Percentiles rank a stretch among this genome's conserved stretches.
Evolutionary conservation across 1,140 invertebrate species (phyloP).

Genomic region (Diplogasteroides magnus): DNA sequence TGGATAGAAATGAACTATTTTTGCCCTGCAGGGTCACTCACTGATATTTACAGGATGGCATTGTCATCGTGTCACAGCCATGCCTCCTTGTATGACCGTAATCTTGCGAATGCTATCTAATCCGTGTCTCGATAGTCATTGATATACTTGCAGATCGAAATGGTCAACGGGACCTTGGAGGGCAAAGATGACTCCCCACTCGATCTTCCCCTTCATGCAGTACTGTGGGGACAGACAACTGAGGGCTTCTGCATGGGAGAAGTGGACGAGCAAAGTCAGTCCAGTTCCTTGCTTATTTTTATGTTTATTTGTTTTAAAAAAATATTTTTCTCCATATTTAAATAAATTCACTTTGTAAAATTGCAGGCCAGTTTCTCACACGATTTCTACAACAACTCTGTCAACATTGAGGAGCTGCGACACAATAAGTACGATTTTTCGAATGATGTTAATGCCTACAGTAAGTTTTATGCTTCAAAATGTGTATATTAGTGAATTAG

Average conservation of each 20-base stretch:
- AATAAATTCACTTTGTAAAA: not conserved
- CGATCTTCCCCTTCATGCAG: constrained; percentile 44
- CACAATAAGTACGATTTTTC: constrained; percentile 43
- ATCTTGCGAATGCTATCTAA: too few relatives aligned
- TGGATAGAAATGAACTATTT: too few relatives aligned
- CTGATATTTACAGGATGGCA: too few relatives aligned
- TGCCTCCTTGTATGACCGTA: too few relatives aligned
- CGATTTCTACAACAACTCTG: constrained; percentile 50
- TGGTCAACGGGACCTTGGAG: constrained; percentile 44
- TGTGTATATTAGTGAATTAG: too few relatives aligned
- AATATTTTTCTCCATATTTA: not conserved
- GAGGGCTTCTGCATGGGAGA: constrained; percentile 40
- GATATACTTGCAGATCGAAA: constrained; percentile 42
- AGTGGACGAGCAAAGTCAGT: constrained; percentile 32
- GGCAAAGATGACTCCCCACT: constrained; percentile 37
- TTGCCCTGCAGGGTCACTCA: too few relatives aligned
- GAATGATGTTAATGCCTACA: too few relatives aligned
- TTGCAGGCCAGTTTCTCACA: constrained; percentile 42
- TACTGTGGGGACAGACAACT: constrained; percentile 47
- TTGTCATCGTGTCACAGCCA: too few relatives aligned
- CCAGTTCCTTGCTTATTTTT: too few relatives aligned
- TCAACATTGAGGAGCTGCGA: constrained; percentile 51
- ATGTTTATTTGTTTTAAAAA: not conserved
- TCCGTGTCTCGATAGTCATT: too few relatives aligned
- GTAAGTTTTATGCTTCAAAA: too few relatives aligned